Evolutionary conservation across 1,140 invertebrate genomes (phyloP).

Genomic region (Tyrophagus putrescentiae): DNA sequence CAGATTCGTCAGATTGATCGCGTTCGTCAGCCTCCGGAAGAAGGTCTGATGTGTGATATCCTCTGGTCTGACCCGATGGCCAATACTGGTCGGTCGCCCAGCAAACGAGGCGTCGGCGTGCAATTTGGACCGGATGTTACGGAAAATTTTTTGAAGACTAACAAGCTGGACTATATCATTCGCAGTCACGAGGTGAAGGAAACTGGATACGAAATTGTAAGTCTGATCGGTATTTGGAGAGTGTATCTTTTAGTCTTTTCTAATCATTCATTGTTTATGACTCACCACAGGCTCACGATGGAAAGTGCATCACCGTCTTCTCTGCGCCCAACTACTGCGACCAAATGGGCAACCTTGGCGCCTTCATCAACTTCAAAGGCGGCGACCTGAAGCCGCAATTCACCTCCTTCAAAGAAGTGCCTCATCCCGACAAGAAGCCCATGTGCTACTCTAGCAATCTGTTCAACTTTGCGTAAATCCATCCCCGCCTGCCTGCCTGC

Average conservation of each 20-base stretch:
- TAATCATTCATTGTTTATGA: neutral
- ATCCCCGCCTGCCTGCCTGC: neutral
- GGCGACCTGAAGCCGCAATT: slow-evolving; percentile 79
- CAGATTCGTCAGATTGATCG: slow-evolving; percentile 74
- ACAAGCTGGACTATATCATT: slow-evolving; percentile 82
- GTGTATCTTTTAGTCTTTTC: neutral
- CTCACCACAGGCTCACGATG: slow-evolving; percentile 53
- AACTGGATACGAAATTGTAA: slow-evolving; percentile 65
- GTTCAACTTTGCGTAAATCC: slow-evolving; percentile 28
- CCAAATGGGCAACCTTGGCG: slow-evolving; percentile 94
- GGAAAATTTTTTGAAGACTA: slow-evolving; percentile 59
- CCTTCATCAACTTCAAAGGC: slow-evolving; percentile 75
- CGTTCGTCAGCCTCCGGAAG: slow-evolving; percentile 90
- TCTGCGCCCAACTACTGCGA: slow-evolving; percentile 99
- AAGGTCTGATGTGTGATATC: slow-evolving; percentile 91
- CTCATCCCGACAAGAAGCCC: slow-evolving; percentile 89
- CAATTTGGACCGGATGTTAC: slow-evolving; percentile 99
- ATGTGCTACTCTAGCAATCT: slow-evolving; percentile 43
- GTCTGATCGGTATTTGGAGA: neutral
- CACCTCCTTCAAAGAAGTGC: slow-evolving; percentile 80
- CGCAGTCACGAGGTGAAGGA: slow-evolving; percentile 96
- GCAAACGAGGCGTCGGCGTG: slow-evolving; percentile 90
- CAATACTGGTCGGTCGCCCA: slow-evolving; percentile 63
- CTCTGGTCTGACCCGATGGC: slow-evolving; percentile 96
- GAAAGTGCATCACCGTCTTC: slow-evolving; percentile 87